Conservation (phyloP, 2,888 invertebrate genomes). For the Rhingia rostrata region DNA sequence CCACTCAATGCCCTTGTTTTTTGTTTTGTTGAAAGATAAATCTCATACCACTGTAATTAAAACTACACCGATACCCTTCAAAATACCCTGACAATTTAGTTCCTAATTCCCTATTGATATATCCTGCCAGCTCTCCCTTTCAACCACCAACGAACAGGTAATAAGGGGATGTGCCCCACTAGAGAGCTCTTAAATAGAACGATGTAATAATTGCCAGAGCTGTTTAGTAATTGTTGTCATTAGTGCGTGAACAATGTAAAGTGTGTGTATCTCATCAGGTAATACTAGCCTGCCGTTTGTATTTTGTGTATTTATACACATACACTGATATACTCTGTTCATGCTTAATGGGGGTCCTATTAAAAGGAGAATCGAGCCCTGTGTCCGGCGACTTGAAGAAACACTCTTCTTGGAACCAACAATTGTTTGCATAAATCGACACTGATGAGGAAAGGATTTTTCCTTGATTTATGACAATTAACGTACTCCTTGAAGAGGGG, state of each 20-base stretch:
- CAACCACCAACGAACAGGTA: background rate
- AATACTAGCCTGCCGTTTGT: slow-evolving; percentile 38
- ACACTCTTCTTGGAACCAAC: slow-evolving; percentile 18
- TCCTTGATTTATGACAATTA: slow-evolving; percentile 60
- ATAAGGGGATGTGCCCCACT: slow-evolving; percentile 17
- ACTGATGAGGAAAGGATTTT: slow-evolving; percentile 28
- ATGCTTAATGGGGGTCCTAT: slow-evolving; percentile 13
- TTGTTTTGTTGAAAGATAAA: too few relatives aligned
- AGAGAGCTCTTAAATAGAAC: slow-evolving; percentile 53
- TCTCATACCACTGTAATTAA: background rate
- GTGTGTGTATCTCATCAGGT: slow-evolving; percentile 24
- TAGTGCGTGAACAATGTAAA: slow-evolving; percentile 50
- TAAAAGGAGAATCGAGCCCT: slow-evolving; percentile 28
- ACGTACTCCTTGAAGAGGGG: slow-evolving; percentile 36
- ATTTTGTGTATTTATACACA: background rate
- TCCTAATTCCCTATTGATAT: slow-evolving; percentile 17
- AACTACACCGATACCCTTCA: background rate
- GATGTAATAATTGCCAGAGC: slow-evolving; percentile 59
- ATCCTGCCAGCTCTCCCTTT: background rate
- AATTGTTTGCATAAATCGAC: slow-evolving; percentile 55
- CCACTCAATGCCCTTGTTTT: too few relatives aligned
- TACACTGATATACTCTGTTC: background rate
- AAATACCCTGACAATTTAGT: background rate
- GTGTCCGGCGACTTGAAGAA: slow-evolving; percentile 6
- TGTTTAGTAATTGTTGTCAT: slow-evolving; percentile 65